Conservation (phyloP, 2,797 vertebrate genomes). For the Typhlichthys eigenmanni region DNA sequence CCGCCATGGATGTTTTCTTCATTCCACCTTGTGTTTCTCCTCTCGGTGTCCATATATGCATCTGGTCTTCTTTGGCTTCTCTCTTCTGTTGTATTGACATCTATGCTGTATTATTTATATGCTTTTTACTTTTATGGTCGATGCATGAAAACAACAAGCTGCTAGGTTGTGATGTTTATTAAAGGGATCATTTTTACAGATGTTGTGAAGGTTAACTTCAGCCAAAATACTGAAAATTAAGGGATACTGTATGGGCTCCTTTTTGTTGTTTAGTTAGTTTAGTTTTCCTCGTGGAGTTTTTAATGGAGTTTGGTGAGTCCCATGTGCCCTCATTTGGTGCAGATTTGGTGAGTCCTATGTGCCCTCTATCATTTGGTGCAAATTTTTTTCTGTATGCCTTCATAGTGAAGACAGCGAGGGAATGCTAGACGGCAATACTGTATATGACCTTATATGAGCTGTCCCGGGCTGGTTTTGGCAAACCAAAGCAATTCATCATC, state of each 20-base stretch:
- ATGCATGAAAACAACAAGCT: conserved; percentile 13
- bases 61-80: conserved; percentile 31
- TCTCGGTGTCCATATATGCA: conserved; percentile 34
- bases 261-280: neutral
- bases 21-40: conserved; percentile 31
- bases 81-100: conserved; percentile 33
- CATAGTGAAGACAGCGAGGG: conserved; percentile 44
- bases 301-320: too few species aligned
- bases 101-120: conserved; percentile 36
- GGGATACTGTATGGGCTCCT: neutral
- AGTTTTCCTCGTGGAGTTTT: too few species aligned
- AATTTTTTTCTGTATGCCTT: neutral
- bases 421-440: conserved; percentile 44
- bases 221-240: neutral
- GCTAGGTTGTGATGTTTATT: conserved; percentile 1
- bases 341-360: conserved; percentile 12
- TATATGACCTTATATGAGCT: conserved; percentile 46
- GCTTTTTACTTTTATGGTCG: neutral
- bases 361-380: too few species aligned
- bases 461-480: conserved; percentile 33
- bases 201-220: neutral
- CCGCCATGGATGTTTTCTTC: conserved; percentile 3
- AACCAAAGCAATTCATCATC: conserved; percentile 54
- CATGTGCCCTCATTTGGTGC: conserved; percentile 27
- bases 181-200: conserved; percentile 4